A percentile compares a stretch with the other conserved stretches of the same genome.
These are phyloP conservation scores for Hydrocynus forskahlii DNA, from an alignment of 2,797 vertebrate genomes.

Conservation along the genomic window DNA sequence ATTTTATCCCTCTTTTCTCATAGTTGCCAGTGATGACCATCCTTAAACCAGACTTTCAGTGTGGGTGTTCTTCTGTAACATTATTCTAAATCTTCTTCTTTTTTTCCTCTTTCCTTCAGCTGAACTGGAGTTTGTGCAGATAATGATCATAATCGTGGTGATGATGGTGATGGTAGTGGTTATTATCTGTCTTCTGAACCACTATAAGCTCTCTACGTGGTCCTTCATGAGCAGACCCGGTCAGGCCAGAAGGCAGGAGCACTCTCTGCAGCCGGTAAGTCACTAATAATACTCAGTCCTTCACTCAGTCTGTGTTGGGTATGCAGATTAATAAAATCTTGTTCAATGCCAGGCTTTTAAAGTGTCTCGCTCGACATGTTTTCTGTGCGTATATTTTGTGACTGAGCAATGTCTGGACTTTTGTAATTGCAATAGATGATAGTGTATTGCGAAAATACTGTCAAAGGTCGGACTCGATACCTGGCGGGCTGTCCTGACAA, in stretches of 20 bases:
- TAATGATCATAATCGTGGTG: slow-evolving; percentile 88
- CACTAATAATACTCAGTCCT: neutral
- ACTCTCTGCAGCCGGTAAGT: slow-evolving; percentile 65
- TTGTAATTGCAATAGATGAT: slow-evolving; percentile 2
- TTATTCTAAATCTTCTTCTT: slow-evolving; percentile 12
- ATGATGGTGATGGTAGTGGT: slow-evolving; percentile 91
- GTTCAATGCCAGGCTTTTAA: slow-evolving; percentile 3
- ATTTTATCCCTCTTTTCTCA: neutral
- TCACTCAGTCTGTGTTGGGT: neutral
- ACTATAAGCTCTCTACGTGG: slow-evolving; percentile 86
- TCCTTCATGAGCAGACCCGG: slow-evolving; percentile 84
- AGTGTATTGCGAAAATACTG: slow-evolving; percentile 5
- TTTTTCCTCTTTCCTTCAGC: slow-evolving; percentile 72
- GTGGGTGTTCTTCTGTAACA: neutral
- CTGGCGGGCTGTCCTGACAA: slow-evolving; percentile 27
- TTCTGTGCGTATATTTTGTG: neutral
- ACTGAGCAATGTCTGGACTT: neutral
- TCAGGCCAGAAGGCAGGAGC: slow-evolving; percentile 82
- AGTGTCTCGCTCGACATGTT: neutral
- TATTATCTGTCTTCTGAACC: slow-evolving; percentile 87
- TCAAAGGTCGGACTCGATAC: slow-evolving; percentile 4
- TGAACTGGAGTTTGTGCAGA: slow-evolving; percentile 91
- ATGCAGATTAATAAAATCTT: neutral
- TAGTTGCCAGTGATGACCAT: neutral
- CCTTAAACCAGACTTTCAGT: neutral